Percentiles rank a stretch among this genome's conserved stretches.
phyloP scores from a whole-genome alignment of 2,113 vertebrate genomes.

The Siphamia tubifer region DNA sequence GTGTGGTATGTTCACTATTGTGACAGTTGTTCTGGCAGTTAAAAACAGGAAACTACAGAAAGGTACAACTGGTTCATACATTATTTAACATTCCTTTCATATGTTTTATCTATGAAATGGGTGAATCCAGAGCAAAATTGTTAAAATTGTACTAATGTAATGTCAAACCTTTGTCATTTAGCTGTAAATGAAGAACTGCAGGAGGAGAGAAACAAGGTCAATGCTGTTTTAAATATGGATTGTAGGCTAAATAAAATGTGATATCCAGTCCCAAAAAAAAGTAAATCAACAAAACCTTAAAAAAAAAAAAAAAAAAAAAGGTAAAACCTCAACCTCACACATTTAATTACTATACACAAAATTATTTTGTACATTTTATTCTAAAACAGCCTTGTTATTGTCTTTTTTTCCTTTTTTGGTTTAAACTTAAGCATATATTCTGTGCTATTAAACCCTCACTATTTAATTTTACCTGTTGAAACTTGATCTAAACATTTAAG shows the following conservation, averaged over 20 bases:
- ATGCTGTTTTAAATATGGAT: neutral
- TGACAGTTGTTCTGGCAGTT: rapidly evolving
- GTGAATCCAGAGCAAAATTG: neutral
- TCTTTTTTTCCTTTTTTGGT: too few species aligned
- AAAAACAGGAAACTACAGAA: neutral
- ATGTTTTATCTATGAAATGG: too few species aligned
- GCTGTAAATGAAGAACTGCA: neutral
- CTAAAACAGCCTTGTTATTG: too few species aligned
- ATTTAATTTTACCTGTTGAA: too few species aligned
- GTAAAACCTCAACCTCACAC: too few species aligned
- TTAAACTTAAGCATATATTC: too few species aligned
- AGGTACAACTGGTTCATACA: neutral
- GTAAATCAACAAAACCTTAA: too few species aligned
- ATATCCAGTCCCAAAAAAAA: neutral
- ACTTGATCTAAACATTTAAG: too few species aligned
- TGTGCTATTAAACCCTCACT: too few species aligned
- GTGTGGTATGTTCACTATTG: neutral
- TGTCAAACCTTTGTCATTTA: neutral
- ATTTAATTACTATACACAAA: too few species aligned
- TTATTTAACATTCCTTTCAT: rapidly evolving
- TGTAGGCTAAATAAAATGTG: neutral
- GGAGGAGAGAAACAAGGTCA: neutral
- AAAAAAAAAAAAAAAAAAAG: too few species aligned
- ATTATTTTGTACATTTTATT: too few species aligned
- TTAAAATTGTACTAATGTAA: neutral